A percentile compares a stretch with the other conserved stretches of the same genome.
Conservation (phyloP, 2,113 vertebrate species). For the Centropristis striata region DNA sequence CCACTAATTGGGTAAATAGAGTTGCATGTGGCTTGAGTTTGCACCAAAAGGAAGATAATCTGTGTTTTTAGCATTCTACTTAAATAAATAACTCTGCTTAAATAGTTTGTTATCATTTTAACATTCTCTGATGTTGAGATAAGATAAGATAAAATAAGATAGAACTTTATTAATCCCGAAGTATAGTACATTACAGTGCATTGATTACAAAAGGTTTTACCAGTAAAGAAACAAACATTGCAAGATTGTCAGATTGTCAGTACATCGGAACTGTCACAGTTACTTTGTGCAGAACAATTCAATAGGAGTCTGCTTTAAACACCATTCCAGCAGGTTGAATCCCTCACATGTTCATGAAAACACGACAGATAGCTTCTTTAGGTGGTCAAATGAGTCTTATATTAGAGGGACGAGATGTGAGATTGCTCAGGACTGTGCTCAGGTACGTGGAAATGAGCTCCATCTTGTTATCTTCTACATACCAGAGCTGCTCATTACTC, state of each 20-base stretch:
- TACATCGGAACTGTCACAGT: neutral
- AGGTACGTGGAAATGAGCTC: constrained; percentile 62
- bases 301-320: neutral
- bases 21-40: too few relatives aligned
- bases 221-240: too few relatives aligned
- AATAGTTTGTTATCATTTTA: too few relatives aligned
- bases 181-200: too few relatives aligned
- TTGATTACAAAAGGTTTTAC: neutral
- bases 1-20: too few relatives aligned
- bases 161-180: too few relatives aligned
- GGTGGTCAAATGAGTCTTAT: constrained; percentile 31
- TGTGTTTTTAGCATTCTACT: too few relatives aligned
- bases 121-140: too few relatives aligned
- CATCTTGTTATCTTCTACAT: constrained; percentile 50
- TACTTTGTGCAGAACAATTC: neutral
- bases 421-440: constrained; percentile 43
- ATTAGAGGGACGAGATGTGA: constrained; percentile 36
- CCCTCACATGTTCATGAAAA: neutral
- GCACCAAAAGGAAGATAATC: too few relatives aligned
- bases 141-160: too few relatives aligned
- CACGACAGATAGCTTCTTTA: constrained; percentile 5
- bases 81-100: too few relatives aligned
- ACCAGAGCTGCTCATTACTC: constrained; percentile 63
- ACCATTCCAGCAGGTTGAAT: neutral
- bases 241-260: neutral